These are phyloP conservation scores for Andrena minutula DNA, from an alignment of 2,888 invertebrate species.

Conservation along the genomic window DNA sequence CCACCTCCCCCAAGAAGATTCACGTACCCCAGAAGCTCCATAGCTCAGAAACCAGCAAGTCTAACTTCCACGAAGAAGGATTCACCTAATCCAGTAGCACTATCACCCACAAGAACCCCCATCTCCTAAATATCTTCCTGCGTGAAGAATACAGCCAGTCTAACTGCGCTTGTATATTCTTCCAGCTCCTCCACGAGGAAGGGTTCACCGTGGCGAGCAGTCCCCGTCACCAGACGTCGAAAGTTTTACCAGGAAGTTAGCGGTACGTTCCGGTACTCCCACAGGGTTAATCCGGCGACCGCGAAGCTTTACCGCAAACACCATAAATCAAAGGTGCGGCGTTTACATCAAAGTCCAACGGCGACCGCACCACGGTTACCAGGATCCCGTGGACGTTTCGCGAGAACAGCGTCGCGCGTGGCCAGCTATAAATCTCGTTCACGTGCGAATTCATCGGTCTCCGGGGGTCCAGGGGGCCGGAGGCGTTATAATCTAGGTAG, in stretches of 20 bases:
- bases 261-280: slow-evolving; percentile 64
- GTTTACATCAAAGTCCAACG: slow-evolving; percentile 54
- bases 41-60: no score
- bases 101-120: no score
- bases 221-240: background rate
- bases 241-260: slow-evolving; percentile 65
- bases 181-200: background rate
- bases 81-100: no score
- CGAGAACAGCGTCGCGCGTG: slow-evolving; percentile 30
- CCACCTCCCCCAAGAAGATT: no score
- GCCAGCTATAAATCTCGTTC: slow-evolving; percentile 56
- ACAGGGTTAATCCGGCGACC: slow-evolving; percentile 77
- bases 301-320: slow-evolving; percentile 75
- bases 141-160: background rate
- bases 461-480: background rate
- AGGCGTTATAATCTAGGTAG: slow-evolving; percentile 30
- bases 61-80: no score
- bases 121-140: no score
- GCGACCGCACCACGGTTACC: slow-evolving; percentile 19
- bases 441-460: slow-evolving; percentile 29
- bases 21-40: no score
- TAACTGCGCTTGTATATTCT: background rate
- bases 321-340: slow-evolving; percentile 75
- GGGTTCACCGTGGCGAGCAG: background rate
- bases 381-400: slow-evolving; percentile 17